Percentiles rank a stretch among this genome's conserved stretches.
phyloP scores from a whole-genome alignment of 1,140 invertebrate species.

The Colletes latitarsis region DNA sequence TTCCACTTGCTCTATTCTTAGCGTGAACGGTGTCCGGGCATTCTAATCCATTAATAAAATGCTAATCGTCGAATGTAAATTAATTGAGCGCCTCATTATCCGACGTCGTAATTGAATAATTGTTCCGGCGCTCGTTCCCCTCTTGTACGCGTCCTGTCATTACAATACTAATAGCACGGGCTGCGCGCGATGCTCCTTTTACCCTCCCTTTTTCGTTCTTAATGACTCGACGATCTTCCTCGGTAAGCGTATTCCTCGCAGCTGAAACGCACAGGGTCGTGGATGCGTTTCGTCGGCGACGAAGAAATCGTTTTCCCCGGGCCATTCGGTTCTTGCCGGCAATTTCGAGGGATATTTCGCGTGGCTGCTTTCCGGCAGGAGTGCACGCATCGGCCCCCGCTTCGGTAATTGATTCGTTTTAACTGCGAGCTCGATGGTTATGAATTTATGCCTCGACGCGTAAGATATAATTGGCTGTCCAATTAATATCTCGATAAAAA shows the following conservation, averaged over 20 bases:
- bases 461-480: slow-evolving; percentile 75
- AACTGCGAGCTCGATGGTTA: slow-evolving; percentile 69
- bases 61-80: neutral
- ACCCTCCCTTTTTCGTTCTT: neutral
- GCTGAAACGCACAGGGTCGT: neutral
- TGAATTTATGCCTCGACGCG: slow-evolving; percentile 74
- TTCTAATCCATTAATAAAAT: slow-evolving; percentile 7
- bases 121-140: neutral
- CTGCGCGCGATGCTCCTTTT: neutral
- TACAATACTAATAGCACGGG: slow-evolving; percentile 14
- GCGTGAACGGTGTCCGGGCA: neutral
- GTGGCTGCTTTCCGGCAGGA: slow-evolving; percentile 18
- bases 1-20: neutral
- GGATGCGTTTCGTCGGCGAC: slow-evolving; percentile 18
- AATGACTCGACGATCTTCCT: slow-evolving; percentile 8
- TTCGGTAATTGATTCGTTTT: slow-evolving; percentile 71
- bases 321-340: slow-evolving; percentile 32
- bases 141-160: neutral
- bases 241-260: neutral
- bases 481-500: slow-evolving; percentile 77
- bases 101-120: slow-evolving; percentile 18
- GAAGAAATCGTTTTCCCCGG: slow-evolving; percentile 8
- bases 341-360: slow-evolving; percentile 38
- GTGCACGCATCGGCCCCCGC: slow-evolving; percentile 36
- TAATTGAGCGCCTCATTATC: neutral